phyloP scores from a whole-genome alignment of 92 coral and sea anemone genomes.

The Epizoanthus scotinus region DNA sequence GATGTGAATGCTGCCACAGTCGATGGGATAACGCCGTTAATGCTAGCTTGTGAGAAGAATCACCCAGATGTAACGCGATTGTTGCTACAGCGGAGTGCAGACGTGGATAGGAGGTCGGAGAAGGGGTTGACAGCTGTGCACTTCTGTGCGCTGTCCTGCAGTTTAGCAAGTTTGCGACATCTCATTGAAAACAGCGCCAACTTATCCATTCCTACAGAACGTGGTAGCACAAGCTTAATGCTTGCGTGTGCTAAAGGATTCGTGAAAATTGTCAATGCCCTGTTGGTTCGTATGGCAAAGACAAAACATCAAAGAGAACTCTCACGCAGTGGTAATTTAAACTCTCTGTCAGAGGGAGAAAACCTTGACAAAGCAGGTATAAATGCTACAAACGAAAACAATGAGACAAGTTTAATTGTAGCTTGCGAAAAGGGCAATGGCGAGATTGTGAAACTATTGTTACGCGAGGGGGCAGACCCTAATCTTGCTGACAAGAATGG shows the following conservation, averaged over 20 bases:
- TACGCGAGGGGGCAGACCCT: slow-evolving; percentile 76
- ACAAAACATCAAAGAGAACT: slow-evolving; percentile 54
- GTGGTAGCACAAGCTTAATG: slow-evolving; percentile 79
- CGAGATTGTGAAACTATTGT: slow-evolving; percentile 65
- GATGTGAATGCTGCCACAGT: slow-evolving; percentile 73
- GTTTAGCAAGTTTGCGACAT: slow-evolving; percentile 72
- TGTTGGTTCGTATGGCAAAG: slow-evolving; percentile 59
- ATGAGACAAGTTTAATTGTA: slow-evolving; percentile 76
- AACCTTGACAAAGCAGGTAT: slow-evolving; percentile 40
- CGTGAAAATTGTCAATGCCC: slow-evolving; percentile 68
- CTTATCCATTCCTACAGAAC: slow-evolving; percentile 64
- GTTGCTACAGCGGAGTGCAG: slow-evolving; percentile 62
- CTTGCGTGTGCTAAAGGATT: slow-evolving; percentile 84
- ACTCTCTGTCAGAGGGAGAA: background rate
- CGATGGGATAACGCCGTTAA: slow-evolving; percentile 76
- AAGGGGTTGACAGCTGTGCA: slow-evolving; percentile 81
- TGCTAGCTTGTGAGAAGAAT: slow-evolving; percentile 82
- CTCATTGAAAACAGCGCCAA: slow-evolving; percentile 71
- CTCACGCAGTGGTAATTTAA: slow-evolving; percentile 22
- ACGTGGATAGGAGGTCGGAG: slow-evolving; percentile 66
- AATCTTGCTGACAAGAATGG: slow-evolving; percentile 68
- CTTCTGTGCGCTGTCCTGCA: slow-evolving; percentile 75
- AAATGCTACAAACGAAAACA: slow-evolving; percentile 63
- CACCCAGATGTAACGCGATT: slow-evolving; percentile 78
- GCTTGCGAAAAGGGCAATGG: slow-evolving; percentile 80